Percentiles rank a stretch among this genome's conserved stretches.
Conservation (phyloP, 35 echinoderm and acorn worm species). For the Acanthaster planci region DNA sequence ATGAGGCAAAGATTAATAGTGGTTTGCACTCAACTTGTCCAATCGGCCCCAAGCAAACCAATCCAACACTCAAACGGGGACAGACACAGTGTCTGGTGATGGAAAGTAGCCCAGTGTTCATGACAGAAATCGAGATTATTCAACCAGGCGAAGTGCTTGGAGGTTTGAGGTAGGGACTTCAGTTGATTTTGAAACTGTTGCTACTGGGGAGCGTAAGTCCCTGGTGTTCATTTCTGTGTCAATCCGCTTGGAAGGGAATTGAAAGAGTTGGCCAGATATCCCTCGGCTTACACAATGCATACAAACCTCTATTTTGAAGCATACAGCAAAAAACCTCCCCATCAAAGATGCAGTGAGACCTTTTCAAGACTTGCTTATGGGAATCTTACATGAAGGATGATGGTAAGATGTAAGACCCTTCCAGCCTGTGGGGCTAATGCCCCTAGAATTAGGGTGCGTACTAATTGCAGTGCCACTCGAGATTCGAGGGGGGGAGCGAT, state of each 20-base stretch:
- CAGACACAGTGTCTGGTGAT: neutral
- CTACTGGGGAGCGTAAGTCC: neutral
- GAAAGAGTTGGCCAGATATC: no score
- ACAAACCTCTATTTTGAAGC: no score
- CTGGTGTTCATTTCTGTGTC: neutral
- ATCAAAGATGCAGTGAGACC: no score
- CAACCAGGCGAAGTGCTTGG: neutral
- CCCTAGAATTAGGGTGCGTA: conserved; percentile 7
- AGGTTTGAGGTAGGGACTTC: neutral
- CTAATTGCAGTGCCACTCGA: neutral
- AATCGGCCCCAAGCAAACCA: conserved; percentile 17
- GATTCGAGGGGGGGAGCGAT: neutral
- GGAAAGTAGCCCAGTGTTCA: conserved; percentile 11
- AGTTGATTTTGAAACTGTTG: conserved; percentile 12
- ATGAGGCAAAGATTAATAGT: conserved; percentile 1
- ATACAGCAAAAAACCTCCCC: no score
- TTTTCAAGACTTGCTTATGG: no score
- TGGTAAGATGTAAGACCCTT: no score
- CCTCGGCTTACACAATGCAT: no score
- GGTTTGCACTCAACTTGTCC: conserved; percentile 25
- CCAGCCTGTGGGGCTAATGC: neutral
- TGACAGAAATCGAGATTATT: neutral
- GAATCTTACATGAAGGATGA: no score
- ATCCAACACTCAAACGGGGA: neutral
- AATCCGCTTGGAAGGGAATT: neutral